Conservation (phyloP, 2,888 invertebrate species). For the Dryadula phaetusa region DNA sequence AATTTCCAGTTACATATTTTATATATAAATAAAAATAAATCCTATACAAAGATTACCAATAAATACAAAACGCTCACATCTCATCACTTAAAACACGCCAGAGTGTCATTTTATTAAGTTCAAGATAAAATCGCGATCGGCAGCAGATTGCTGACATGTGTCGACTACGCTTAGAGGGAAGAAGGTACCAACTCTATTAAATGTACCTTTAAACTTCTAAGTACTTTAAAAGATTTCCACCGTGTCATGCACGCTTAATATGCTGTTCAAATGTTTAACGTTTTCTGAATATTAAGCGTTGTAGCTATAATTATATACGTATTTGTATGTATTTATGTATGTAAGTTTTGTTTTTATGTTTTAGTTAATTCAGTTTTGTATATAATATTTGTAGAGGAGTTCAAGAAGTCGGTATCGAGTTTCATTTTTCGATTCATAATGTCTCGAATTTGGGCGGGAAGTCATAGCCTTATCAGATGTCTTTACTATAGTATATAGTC, state of each 20-base stretch:
- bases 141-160: conserved; percentile 71
- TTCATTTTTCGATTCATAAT: too few species aligned
- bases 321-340: background rate
- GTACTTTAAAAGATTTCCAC: conserved; percentile 46
- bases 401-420: too few species aligned
- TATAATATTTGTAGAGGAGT: background rate
- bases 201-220: conserved; percentile 55
- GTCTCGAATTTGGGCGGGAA: too few species aligned
- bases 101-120: conserved; percentile 77
- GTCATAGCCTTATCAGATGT: too few species aligned
- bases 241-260: conserved; percentile 39
- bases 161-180: conserved; percentile 56
- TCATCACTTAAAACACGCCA: conserved; percentile 45
- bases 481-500: too few species aligned
- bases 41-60: background rate
- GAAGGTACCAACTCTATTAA: conserved; percentile 44
- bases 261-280: conserved; percentile 18
- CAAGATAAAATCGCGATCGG: conserved; percentile 68
- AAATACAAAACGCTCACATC: conserved; percentile 35
- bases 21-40: too few species aligned
- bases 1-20: too few species aligned
- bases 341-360: background rate
- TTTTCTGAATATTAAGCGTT: conserved; percentile 16
- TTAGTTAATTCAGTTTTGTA: background rate
- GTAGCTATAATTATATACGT: background rate